Evolutionary conservation across 2,888 invertebrate species (phyloP), one percentile per base, ranked within the genome.

Genomic region (Yponomeuta plumbellus): DNA sequence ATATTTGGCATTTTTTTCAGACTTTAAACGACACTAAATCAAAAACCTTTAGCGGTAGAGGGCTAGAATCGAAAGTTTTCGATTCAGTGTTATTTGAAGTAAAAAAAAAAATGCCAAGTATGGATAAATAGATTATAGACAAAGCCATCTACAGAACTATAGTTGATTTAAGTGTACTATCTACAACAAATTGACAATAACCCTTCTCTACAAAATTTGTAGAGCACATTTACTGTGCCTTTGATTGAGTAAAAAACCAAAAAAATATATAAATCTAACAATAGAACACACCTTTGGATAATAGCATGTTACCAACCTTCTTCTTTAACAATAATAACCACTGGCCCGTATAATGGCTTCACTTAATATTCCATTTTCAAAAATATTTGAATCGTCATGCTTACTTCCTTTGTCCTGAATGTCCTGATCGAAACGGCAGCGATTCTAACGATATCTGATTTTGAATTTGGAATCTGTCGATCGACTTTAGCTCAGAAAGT

Each of bases 381-480:
- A 88, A 88, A 88, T 88, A 89, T 89, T 90, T 87, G 90, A 85
- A 87, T 79, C 86, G 89, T 90, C 90, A 91, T 90, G 88, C 86
- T 86, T 84, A 81, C 82, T 86, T 86, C 86, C 84, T 86, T 88
- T 87, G 86, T 87, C 75, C 71, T 63, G 76, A 76, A 88, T 87
- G 86, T 87, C 75, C 71, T 63, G 76, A 76, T 72, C 75, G 81
- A 80, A 83, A 82, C 83, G 80, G 83, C 78, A 81, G 83, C 81
- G 73, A 81, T 64, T 64, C 61, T 72, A 74, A 71, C 72, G 80
- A 80, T 86, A 89, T 87, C 87, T 81, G 85, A 86, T 88, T 87
- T 88, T 85, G 81, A 88, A 86, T 85, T 86, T 86, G 82, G 88
- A 87, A 87, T 83, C 80, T 81, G 85, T 86, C 83, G 84, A 84